These are phyloP conservation scores for Psammodynastes pulverulentus DNA, from an alignment of 2,113 vertebrate species.

Conservation along the genomic window DNA sequence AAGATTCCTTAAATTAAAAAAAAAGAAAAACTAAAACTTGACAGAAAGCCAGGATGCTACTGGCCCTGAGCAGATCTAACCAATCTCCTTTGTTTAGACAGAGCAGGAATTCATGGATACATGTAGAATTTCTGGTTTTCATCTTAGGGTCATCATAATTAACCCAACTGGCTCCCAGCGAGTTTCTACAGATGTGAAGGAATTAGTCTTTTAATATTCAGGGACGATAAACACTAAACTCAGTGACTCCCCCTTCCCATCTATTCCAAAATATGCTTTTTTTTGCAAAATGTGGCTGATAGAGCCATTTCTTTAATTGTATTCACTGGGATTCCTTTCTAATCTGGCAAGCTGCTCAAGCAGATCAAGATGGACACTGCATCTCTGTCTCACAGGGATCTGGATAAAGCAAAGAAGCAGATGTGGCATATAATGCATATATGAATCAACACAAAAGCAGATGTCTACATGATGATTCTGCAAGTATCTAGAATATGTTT, in stretches of 20 bases:
- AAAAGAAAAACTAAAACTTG: not conserved
- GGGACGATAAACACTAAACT: not conserved
- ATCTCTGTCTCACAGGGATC: not conserved
- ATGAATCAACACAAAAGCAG: not conserved
- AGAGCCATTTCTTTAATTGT: not conserved
- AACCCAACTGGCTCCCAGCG: not conserved
- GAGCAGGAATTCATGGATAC: not conserved
- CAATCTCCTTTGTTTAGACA: not conserved
- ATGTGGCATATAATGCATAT: not conserved
- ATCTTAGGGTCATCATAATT: not conserved
- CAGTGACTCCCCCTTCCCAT: not conserved
- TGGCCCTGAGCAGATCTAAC: not conserved
- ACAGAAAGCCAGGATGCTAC: not conserved
- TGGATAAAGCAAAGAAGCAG: not conserved
- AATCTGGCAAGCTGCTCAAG: not conserved
- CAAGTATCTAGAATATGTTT: not conserved
- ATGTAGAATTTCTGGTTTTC: not conserved
- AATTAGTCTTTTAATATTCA: not conserved
- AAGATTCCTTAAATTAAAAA: not conserved
- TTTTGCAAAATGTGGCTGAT: not conserved
- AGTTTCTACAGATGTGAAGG: not conserved
- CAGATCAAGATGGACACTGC: not conserved
- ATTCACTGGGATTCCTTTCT: not conserved
- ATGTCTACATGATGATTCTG: not conserved
- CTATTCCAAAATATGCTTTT: not conserved